These are phyloP conservation scores for Pollenia amentaria DNA, from an alignment of 2,888 invertebrate genomes.

Conservation along the genomic window DNA sequence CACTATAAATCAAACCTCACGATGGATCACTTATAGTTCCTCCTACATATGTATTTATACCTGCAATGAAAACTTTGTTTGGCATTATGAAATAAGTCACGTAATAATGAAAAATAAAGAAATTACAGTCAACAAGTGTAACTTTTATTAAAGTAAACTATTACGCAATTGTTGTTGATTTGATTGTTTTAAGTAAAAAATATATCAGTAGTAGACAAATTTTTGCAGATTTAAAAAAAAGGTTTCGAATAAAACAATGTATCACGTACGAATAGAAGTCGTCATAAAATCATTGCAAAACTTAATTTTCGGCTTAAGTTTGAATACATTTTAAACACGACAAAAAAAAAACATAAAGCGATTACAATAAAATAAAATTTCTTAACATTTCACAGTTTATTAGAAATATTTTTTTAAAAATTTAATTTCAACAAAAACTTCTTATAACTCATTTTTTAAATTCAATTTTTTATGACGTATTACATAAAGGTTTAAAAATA, in stretches of 20 bases:
- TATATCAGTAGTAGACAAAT: not conserved
- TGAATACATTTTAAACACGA: no score
- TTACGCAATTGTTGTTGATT: not conserved
- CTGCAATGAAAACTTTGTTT: no score
- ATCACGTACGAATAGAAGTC: constrained; percentile 5
- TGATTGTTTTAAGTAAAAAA: no score
- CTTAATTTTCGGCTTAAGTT: not conserved
- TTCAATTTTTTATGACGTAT: not conserved
- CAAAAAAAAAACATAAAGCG: no score
- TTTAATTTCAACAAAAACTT: not conserved
- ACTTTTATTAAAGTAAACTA: constrained; percentile 19
- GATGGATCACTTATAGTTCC: no score
- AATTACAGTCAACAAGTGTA: constrained; percentile 16
- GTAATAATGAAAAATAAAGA: not conserved
- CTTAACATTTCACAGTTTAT: no score
- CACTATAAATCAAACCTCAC: no score
- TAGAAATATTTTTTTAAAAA: not conserved
- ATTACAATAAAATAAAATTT: no score
- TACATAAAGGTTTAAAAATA: not conserved
- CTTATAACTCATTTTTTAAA: constrained; percentile 7
- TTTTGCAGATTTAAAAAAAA: not conserved
- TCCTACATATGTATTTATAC: no score
- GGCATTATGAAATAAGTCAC: not conserved
- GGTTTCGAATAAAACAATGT: not conserved
- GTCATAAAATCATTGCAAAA: not conserved